Base-by-base conservation (phyloP, 2,888 invertebrate species). In the Platypus cylindrus region DNA sequence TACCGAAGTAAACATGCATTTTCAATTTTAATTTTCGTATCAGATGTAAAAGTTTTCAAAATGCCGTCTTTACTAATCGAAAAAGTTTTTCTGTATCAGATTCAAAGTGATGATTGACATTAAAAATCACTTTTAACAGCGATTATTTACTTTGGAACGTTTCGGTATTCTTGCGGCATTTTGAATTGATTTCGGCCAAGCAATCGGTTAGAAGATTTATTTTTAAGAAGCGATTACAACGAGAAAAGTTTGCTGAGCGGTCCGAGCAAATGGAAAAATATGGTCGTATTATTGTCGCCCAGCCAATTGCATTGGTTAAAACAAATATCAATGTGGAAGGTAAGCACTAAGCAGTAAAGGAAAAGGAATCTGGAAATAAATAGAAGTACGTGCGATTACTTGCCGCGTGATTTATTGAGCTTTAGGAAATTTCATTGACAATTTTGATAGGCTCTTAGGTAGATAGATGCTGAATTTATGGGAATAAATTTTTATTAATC, bases 201-300 rank as follows among this genome's bases (percentile, higher is more conserved):
- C n/a, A n/a, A 35, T 40, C 39, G 40, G 35, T 35, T 35, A 40
- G 37, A 32, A 47, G 47, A 49, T 50, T 50, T 49, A 49, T 49
- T 42, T 41, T 30, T 41, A 44, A 45, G 42, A 43, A 43, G 45
- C 44, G 45, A 47, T 49, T 48, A 47, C 46, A 39, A 42, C 35
- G 39, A 43, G 15, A 14, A 45, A 45, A 43, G 36, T 44, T 46
- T 40, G 30, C 34, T 25, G 45, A 44, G 44, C 40, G 36, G n/a
- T 42, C 42, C 37, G 37, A 38, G 36, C 38, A 45, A 48, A 47
- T 48, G 45, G 47, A 45, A 44, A 48, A 48, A 46, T 47, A 47
- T 47, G 32, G 43, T 45, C 32, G 33, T 47, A 45, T 46, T 48
- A 48, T 45, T 45, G 46, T 47, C 46, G 48, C 43, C 45, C 36